Percentiles rank a stretch among this genome's conserved stretches.
phyloP scores from a whole-genome alignment of 2,888 invertebrate genomes.

The Lepas anatifera region DNA sequence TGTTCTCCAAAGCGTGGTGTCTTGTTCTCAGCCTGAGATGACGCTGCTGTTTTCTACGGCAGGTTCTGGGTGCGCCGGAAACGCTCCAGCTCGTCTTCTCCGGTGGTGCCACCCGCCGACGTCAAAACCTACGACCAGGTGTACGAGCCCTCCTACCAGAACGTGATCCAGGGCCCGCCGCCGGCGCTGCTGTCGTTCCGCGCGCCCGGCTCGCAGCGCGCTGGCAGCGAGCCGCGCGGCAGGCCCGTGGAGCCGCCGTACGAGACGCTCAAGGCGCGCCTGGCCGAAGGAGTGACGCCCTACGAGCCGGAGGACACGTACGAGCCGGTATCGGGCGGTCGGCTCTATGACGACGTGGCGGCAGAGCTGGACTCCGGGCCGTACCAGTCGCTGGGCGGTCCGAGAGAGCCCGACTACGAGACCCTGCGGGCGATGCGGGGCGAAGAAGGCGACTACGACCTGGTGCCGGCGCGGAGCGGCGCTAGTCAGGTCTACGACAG shows the following conservation, averaged over 20 bases:
- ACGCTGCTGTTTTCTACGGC: too few relatives aligned
- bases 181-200: slow-evolving; percentile 8
- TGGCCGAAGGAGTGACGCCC: slow-evolving; percentile 1
- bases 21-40: too few relatives aligned
- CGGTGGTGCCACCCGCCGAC: not conserved
- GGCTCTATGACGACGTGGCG: slow-evolving; percentile 21
- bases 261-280: slow-evolving; percentile 1
- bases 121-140: slow-evolving; percentile 17
- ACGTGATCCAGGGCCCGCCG: slow-evolving; percentile 10
- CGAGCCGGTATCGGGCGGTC: slow-evolving; percentile 20
- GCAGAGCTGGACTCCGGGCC: slow-evolving; percentile 15
- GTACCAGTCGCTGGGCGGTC: slow-evolving; percentile 7
- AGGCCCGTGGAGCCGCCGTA: slow-evolving; percentile 11
- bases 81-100: not conserved
- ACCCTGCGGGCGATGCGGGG: slow-evolving; percentile 17
- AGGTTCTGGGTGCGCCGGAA: not conserved
- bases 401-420: slow-evolving; percentile 19
- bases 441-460: not conserved
- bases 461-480: slow-evolving; percentile 11
- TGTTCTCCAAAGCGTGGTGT: too few relatives aligned
- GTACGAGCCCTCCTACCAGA: slow-evolving; percentile 9
- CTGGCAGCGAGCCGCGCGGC: slow-evolving; percentile 1
- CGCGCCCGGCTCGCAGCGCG: slow-evolving; percentile 7
- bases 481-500: slow-evolving; percentile 21
- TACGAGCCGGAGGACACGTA: slow-evolving; percentile 21